Conservation (phyloP, 2,797 vertebrate species). For the Paguma larvata region DNA sequence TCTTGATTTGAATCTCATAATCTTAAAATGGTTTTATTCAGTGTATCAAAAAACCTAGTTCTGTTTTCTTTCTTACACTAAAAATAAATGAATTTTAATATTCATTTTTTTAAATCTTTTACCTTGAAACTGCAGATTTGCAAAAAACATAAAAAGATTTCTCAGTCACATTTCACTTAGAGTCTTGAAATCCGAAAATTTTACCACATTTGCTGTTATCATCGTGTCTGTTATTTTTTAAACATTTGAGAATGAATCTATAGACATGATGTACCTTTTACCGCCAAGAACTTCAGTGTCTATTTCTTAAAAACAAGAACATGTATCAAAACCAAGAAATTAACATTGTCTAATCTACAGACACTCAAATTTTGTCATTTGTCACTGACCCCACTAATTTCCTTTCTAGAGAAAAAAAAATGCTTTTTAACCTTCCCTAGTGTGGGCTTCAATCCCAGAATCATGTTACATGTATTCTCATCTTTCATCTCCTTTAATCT, state of each 20-base stretch:
- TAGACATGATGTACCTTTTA: neutral
- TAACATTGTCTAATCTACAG: neutral
- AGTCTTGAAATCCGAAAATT: neutral
- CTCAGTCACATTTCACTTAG: slow-evolving; percentile 38
- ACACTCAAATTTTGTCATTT: slow-evolving; percentile 42
- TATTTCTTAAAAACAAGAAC: slow-evolving; percentile 51
- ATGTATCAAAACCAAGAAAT: slow-evolving; percentile 51
- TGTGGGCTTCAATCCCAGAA: neutral
- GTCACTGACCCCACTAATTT: slow-evolving; percentile 18
- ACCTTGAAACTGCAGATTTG: slow-evolving; percentile 39
- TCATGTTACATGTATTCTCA: neutral
- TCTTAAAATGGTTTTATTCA: slow-evolving; percentile 55
- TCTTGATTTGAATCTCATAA: slow-evolving; percentile 53
- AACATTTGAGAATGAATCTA: slow-evolving; percentile 51
- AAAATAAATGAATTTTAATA: neutral
- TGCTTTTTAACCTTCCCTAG: neutral
- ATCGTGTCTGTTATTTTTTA: neutral
- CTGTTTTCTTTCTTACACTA: slow-evolving; percentile 59
- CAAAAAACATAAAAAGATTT: slow-evolving; percentile 12
- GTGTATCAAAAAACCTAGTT: slow-evolving; percentile 1
- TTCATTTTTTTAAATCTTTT: neutral
- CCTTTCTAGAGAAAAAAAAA: neutral
- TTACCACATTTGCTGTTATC: neutral
- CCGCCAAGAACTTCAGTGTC: neutral
- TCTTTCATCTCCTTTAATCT: neutral